Base-by-base conservation (phyloP, 2,797 vertebrate genomes). In the Sebastiscus albofasciatus region DNA sequence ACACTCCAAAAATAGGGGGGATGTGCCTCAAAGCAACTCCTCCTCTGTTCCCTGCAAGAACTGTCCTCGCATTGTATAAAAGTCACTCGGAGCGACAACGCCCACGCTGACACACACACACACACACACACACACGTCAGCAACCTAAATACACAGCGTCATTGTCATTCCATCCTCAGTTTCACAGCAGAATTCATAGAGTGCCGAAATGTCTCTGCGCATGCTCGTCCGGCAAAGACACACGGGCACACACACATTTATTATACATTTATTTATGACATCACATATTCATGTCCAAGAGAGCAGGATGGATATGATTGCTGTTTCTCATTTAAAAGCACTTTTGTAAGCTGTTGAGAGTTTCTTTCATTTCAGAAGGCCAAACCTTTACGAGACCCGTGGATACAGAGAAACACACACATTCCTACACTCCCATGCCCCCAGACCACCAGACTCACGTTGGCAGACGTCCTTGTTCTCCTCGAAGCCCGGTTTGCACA, bases 401-500 rank as follows among this genome's bases (percentile, higher is more conserved):
- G 33, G 46, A 67, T 29, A 67, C 34, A 31, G 42, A 66, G 52
- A 34, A 34, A 39, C 31, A 65, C 71, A 54, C 73, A 82, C 60
- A 72, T 67, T 29, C 77, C 36, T 67, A 60, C 42, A 58, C 24
- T 24, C 24, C 24, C 64, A 55, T 22, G 9, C 26, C 64, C 66
- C 27, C n/a, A 3, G 33, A 16, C 74, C 42, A n/a, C n/a, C 27
- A 3, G n/a, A 96, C 96, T 97, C 87, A 97, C 96, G 85, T 82
- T 96, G 96, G 91, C 96, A 97, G 83, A 92, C 36, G 80, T 96
- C 95, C 90, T 95, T 96, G 89, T 94, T 95, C 91, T 97, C 96
- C 89, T 97, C 95, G 29, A 96, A 97, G 72, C 96, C 96, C 0
- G 96, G 95, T 87, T 95, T 96, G 90, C 96, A 97, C 88, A 95